Evolutionary conservation across 2,113 vertebrate genomes (phyloP).

Genomic region (Synodontis membranacea): DNA sequence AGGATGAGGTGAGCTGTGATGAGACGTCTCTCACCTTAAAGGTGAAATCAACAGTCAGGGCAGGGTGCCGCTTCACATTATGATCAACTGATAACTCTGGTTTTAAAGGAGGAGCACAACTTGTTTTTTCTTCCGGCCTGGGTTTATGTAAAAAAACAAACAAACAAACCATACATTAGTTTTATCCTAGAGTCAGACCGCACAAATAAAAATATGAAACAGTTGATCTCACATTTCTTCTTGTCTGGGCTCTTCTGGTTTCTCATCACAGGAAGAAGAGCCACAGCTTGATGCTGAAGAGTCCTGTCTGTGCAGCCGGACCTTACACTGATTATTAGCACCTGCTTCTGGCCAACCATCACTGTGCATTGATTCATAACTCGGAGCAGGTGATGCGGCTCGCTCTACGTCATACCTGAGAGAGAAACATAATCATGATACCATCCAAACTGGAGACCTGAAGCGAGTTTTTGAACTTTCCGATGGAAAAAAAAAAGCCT

Average conservation of each 20-base stretch:
- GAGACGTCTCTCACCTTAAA: slow-evolving; percentile 58
- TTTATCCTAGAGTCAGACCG: background rate
- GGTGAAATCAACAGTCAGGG: slow-evolving; percentile 66
- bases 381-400: slow-evolving; percentile 52
- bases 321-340: slow-evolving; percentile 19
- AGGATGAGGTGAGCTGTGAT: background rate
- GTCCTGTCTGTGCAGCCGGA: slow-evolving; percentile 43
- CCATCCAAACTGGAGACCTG: background rate
- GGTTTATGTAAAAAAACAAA: background rate
- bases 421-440: background rate
- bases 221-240: slow-evolving; percentile 39
- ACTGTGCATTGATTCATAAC: slow-evolving; percentile 56
- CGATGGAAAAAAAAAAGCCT: background rate
- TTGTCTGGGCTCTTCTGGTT: background rate
- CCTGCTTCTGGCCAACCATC: background rate
- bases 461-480: background rate
- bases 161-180: background rate
- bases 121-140: slow-evolving; percentile 32
- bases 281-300: slow-evolving; percentile 44
- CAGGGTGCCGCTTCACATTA: slow-evolving; percentile 57
- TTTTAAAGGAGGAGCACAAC: background rate
- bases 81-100: slow-evolving; percentile 46
- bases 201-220: background rate
- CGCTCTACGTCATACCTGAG: slow-evolving; percentile 35
- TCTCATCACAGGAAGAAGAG: slow-evolving; percentile 38